Conservation (phyloP, 1,140 invertebrate genomes). For the Formica selysi region DNA sequence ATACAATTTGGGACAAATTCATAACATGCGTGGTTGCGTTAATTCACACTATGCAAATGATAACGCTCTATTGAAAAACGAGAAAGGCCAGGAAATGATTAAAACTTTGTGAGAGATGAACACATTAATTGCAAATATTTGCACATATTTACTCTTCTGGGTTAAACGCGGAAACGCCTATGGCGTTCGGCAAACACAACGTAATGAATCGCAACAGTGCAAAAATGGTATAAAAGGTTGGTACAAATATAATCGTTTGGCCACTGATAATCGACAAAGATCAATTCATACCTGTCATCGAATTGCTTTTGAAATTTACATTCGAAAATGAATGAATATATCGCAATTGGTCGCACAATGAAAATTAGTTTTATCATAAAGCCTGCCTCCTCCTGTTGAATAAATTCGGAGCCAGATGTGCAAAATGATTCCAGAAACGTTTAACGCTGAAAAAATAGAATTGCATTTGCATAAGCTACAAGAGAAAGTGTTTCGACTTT, state of each 20-base stretch:
- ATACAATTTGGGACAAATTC: background rate
- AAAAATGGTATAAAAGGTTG: conserved; percentile 22
- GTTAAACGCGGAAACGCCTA: background rate
- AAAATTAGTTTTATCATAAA: conserved; percentile 11
- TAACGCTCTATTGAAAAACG: background rate
- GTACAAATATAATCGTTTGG: conserved; percentile 21
- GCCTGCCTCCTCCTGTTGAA: too few relatives aligned
- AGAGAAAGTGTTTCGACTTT: background rate
- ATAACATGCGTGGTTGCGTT: background rate
- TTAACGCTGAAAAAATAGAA: background rate
- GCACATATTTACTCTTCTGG: background rate
- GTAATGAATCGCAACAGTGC: background rate
- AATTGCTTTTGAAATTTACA: conserved; percentile 29
- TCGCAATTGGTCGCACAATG: background rate
- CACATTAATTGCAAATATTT: background rate
- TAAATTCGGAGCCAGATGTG: background rate
- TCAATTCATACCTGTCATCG: conserved; percentile 12
- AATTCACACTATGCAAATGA: background rate
- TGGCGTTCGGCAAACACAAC: background rate
- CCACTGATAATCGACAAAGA: conserved; percentile 12
- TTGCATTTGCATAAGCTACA: background rate
- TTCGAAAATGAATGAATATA: background rate
- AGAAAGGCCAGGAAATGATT: background rate
- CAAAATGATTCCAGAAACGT: background rate
- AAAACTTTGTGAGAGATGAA: background rate